Evolutionary conservation across 2,888 invertebrate species (phyloP), one percentile per base, ranked within the genome.

Genomic region (Protonemura montana): DNA sequence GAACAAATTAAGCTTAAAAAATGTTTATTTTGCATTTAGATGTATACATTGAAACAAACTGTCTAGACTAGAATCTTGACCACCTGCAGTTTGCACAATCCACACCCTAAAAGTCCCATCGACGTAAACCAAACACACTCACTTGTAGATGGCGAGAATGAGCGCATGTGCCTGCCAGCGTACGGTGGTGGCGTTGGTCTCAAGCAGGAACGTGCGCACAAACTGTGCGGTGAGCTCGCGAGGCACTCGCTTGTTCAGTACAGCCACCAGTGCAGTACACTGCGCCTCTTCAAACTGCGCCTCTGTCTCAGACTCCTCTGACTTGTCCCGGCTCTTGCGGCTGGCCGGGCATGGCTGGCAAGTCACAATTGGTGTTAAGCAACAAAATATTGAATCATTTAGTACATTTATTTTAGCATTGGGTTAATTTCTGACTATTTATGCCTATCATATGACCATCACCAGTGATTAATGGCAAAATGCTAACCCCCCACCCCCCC

Each of bases 141-240:
- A 95, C 94, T 96, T 96, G 90, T 97, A 97, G 88, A 98, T 95
- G 0, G 97, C 96, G 30, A 96, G 93, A 42, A 97, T 93, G 0
- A 98, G 92, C 0, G 96, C 96, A 91, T 99, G 99, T 0, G 98
- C 98, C 91, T 98, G 98, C 98, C 98, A 98, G 87, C 99, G 95
- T 16, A 98, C 96, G 28, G 96, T 95, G 0, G 98, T 97, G 10
- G 97, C 96, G 90, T 98, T 98, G 0, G 98, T 98, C 91, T 98
- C 98, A 87, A 99, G 92, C 81, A 98, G 93, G 92, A 98, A 99
- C 0, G 97, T 96, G 89, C 97, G 95, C 26, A 99, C 94, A 89
- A 98, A 98, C 90, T 94, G 92, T 42, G 93, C 93, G 86, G 97
- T 91, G 85, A 95, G 93, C 1, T 94, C 94, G 88, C 92, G 92